Percentiles rank a stretch among this genome's conserved stretches.
Evolutionary conservation across 2,797 vertebrate species (phyloP).

Genomic region (Furcifer pardalis): DNA sequence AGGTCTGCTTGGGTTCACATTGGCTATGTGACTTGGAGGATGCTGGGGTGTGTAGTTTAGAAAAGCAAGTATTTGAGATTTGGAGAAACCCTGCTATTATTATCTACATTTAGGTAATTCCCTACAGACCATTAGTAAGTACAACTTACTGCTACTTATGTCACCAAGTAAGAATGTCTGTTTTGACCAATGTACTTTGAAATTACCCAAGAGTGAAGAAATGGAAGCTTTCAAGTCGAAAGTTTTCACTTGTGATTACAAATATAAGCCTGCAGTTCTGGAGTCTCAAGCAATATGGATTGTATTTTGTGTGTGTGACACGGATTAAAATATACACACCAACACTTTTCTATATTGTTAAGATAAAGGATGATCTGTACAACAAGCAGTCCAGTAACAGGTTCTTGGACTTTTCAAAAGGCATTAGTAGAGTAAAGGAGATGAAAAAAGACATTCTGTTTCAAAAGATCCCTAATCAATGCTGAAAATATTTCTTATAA

Average conservation of each 20-base stretch:
- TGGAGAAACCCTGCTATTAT: neutral
- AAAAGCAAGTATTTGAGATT: neutral
- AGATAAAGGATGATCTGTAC: slow-evolving; percentile 66
- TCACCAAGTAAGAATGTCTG: neutral
- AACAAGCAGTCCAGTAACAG: slow-evolving; percentile 55
- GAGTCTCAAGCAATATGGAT: slow-evolving; percentile 38
- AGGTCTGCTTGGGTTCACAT: neutral
- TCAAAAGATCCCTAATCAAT: slow-evolving; percentile 71
- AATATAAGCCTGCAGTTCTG: neutral
- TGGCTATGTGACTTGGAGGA: neutral
- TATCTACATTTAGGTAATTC: neutral
- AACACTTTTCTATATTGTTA: slow-evolving; percentile 46
- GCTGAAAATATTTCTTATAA: slow-evolving; percentile 73
- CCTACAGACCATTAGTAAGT: neutral
- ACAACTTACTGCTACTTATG: neutral
- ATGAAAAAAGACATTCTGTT: slow-evolving; percentile 70
- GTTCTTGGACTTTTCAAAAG: slow-evolving; percentile 68
- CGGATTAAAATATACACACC: slow-evolving; percentile 21
- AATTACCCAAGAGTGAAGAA: neutral
- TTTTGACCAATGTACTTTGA: neutral
- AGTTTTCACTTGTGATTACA: neutral
- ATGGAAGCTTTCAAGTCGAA: neutral
- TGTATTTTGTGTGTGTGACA: slow-evolving; percentile 48
- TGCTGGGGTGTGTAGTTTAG: neutral
- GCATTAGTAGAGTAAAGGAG: slow-evolving; percentile 64